Base-by-base conservation (phyloP, 1,140 invertebrate genomes). In the Onthophagus taurus region DNA sequence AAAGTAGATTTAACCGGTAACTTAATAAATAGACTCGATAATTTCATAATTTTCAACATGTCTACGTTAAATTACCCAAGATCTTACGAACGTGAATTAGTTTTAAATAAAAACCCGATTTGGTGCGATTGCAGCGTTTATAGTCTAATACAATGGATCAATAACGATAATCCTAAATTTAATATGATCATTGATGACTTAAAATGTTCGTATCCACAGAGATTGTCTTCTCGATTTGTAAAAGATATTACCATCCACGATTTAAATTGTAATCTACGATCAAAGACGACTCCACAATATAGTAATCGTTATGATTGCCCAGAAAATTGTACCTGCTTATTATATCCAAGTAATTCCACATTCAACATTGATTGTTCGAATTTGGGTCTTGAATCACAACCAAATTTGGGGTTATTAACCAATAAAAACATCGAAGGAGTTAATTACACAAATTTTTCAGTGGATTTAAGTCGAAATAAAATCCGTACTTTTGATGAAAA, bases 341-440 rank as follows among this genome's bases (percentile, higher is more conserved):
- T 45, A 9, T 30, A 36, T 13, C 49, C 49, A 5, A 46, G 38
- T 11, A 14, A 45, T n/a, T 37, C 13, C 17, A 36, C 36, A 16
- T 36, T 48, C 9, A 29, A 49, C 12, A 45, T 54, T n/a, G 31
- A 54, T 36, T 56, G 54, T 41, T 47, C 48, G 2, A 44, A 48
- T 14, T 16, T 11, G 2, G 38, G 38, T 9, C 19, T 41, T 1
- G 8, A 14, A 3, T 7, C 12, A 2, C 1, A 11, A 7, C 38
- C 38, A 6, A 4, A 18, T 3, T 16, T 41, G 18, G 8, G 11
- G n/a, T 3, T 13, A 16, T 17, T 41, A 16, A 29, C 24, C 2
- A 29, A 4, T 9, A 8, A 7, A 2, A 12, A 4, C 4, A 13
- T 21, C 12, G 12, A 30, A 29, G 35, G 12, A 4, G 18, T 21